phyloP scores from a whole-genome alignment of 1,140 invertebrate species.

The Bradysia coprophila region DNA sequence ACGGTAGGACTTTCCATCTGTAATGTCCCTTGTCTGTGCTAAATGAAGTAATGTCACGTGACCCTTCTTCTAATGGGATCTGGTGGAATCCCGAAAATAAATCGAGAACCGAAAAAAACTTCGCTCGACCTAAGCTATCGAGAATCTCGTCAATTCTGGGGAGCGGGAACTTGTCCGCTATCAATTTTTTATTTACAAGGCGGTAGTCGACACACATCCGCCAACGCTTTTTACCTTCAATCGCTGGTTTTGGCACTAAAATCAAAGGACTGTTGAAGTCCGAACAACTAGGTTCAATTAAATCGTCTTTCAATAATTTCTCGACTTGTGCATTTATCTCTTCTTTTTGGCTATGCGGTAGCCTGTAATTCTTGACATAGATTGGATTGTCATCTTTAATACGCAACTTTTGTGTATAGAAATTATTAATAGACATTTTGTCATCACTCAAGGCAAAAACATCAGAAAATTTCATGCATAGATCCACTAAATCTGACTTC shows the following conservation, averaged over 20 bases:
- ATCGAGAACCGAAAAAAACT: constrained; percentile 19
- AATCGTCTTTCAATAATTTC: constrained; percentile 1
- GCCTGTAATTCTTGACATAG: constrained; percentile 3
- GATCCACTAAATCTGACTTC: too few relatives aligned
- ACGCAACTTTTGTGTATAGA: constrained; percentile 8
- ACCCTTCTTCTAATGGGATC: constrained; percentile 11
- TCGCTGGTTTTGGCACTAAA: constrained; percentile 1
- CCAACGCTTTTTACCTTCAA: constrained; percentile 1
- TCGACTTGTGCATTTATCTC: constrained; percentile 1
- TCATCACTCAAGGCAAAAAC: constrained; percentile 7
- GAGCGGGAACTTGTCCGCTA: constrained; percentile 21
- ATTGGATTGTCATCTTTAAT: not conserved
- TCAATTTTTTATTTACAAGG: constrained; percentile 3
- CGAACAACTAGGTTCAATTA: not conserved
- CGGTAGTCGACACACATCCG: constrained; percentile 3
- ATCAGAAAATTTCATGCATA: constrained; percentile 7
- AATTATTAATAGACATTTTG: constrained; percentile 6
- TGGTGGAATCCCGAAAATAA: constrained; percentile 23
- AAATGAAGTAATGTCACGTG: constrained; percentile 19
- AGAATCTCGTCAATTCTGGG: constrained; percentile 22
- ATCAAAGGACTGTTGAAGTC: constrained; percentile 3
- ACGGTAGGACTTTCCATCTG: constrained; percentile 5
- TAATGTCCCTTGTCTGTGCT: constrained; percentile 2
- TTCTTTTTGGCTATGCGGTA: constrained; percentile 1
- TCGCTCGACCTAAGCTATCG: constrained; percentile 11